A percentile compares a stretch with the other conserved stretches of the same genome.
phyloP scores from a whole-genome alignment of 2,888 invertebrate genomes.

The Ophion obscuratus region DNA sequence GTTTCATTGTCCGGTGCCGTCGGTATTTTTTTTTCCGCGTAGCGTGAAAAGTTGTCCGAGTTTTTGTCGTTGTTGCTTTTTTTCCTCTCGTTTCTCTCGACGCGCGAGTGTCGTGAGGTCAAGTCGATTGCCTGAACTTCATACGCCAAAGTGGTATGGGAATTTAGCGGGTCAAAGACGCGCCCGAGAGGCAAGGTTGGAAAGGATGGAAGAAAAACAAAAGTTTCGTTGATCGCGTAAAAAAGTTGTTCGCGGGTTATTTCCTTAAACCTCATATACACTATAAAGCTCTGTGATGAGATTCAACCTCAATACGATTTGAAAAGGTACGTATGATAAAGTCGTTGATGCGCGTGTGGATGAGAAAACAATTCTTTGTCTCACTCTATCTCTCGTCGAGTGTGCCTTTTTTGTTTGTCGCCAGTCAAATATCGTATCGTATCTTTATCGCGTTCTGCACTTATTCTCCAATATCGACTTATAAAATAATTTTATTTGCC shows the following conservation, averaged over 20 bases:
- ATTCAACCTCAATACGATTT: slow-evolving; percentile 50
- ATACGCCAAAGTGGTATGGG: slow-evolving; percentile 12
- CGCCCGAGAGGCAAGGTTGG: neutral
- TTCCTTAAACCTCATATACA: slow-evolving; percentile 48
- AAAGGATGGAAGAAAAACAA: slow-evolving; percentile 38
- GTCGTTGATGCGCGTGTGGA: slow-evolving; percentile 61
- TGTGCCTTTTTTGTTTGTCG: slow-evolving; percentile 44
- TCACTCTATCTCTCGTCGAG: slow-evolving; percentile 31
- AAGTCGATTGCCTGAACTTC: neutral
- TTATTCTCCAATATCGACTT: slow-evolving; percentile 56
- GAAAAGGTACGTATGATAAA: slow-evolving; percentile 59
- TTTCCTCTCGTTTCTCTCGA: slow-evolving; percentile 28
- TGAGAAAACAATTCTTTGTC: slow-evolving; percentile 39
- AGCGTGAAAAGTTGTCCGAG: slow-evolving; percentile 45
- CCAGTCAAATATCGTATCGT: slow-evolving; percentile 55
- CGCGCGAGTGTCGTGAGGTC: neutral
- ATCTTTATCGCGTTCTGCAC: slow-evolving; percentile 40
- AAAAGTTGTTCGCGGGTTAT: slow-evolving; percentile 35
- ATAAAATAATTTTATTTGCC: slow-evolving; percentile 67
- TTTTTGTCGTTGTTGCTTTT: slow-evolving; percentile 35
- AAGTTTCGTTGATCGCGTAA: slow-evolving; percentile 68
- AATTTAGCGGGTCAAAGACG: slow-evolving; percentile 26
- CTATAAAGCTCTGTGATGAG: slow-evolving; percentile 61
- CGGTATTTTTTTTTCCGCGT: slow-evolving; percentile 18
- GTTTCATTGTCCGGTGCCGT: slow-evolving; percentile 37